These are phyloP conservation scores for Stenodera caucasica DNA, from an alignment of 2,888 invertebrate species.

Conservation along the genomic window DNA sequence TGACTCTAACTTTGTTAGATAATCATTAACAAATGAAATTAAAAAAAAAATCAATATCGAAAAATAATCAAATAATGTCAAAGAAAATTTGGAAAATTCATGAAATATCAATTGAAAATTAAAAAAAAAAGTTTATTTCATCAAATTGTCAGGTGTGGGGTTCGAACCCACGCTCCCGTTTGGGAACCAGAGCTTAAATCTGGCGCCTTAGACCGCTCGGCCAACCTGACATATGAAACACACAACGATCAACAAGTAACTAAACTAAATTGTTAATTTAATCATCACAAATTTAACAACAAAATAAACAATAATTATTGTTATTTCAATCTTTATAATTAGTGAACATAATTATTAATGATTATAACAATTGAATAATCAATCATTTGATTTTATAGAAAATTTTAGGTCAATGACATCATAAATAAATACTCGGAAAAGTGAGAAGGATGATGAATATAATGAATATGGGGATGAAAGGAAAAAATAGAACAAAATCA, in stretches of 20 bases:
- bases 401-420: not conserved
- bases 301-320: not conserved
- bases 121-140: slow-evolving; percentile 23
- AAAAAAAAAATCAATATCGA: too few species aligned
- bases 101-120: too few species aligned
- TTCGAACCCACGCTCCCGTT: slow-evolving; percentile 66
- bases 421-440: not conserved
- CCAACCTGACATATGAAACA: slow-evolving; percentile 58
- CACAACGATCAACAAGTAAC: not conserved
- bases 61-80: too few species aligned
- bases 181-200: slow-evolving; percentile 66
- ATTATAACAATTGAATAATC: too few species aligned
- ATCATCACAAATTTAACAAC: not conserved
- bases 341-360: too few species aligned
- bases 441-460: too few species aligned
- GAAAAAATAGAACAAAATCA: too few species aligned
- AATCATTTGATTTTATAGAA: not conserved
- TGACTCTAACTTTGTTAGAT: too few species aligned
- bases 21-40: too few species aligned
- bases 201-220: slow-evolving; percentile 68
- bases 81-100: too few species aligned
- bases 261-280: not conserved
- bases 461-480: too few species aligned
- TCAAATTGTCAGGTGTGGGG: slow-evolving; percentile 64
- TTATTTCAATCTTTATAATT: not conserved